Evolutionary conservation across 2,888 invertebrate species (phyloP).

Genomic region (Cheilosia pagana): DNA sequence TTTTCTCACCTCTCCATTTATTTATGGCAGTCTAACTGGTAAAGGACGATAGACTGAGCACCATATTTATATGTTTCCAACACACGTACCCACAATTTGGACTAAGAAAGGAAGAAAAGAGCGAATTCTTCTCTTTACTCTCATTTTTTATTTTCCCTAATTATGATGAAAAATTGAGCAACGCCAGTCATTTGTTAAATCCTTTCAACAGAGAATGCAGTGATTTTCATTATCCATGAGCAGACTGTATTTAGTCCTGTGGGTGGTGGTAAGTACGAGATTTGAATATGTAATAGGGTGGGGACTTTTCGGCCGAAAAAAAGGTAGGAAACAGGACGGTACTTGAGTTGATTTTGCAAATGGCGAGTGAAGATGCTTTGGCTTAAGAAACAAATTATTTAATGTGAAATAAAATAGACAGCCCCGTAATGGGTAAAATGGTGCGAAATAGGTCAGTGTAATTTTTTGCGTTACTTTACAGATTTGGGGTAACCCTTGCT

Average conservation of each 20-base stretch:
- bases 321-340: too few species aligned
- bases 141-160: conserved; percentile 7
- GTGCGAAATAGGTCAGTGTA: too few species aligned
- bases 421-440: too few species aligned
- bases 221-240: background rate
- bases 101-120: too few species aligned
- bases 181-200: conserved; percentile 3
- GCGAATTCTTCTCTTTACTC: background rate
- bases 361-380: too few species aligned
- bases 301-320: too few species aligned
- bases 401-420: too few species aligned
- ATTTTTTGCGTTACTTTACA: too few species aligned
- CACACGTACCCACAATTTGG: background rate
- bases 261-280: background rate
- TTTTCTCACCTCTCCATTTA: background rate
- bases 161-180: conserved; percentile 34
- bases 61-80: background rate
- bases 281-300: background rate
- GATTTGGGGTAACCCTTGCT: too few species aligned
- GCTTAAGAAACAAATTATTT: too few species aligned
- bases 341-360: too few species aligned
- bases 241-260: background rate
- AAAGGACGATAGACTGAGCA: background rate
- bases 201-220: background rate
- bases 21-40: conserved; percentile 19